Percentiles rank a stretch among this genome's conserved stretches.
Conservation (phyloP, 2,888 invertebrate genomes). For the Synanthedon vespiformis region DNA sequence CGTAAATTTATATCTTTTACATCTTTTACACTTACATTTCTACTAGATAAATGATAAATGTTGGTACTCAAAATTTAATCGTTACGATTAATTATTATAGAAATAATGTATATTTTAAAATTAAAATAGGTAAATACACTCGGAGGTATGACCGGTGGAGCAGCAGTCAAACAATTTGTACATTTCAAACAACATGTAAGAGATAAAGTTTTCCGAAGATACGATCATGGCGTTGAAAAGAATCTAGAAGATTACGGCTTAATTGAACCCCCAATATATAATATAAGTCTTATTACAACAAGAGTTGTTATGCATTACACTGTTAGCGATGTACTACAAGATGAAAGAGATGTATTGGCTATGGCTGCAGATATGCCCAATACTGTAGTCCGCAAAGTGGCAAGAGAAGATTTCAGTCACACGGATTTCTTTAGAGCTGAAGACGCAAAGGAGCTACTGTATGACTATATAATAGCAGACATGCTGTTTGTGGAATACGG, state of each 20-base stretch:
- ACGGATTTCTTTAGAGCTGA: constrained; percentile 26
- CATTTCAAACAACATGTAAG: constrained; percentile 50
- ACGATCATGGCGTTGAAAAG: constrained; percentile 23
- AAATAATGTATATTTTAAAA: too few species aligned
- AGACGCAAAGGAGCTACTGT: constrained; percentile 39
- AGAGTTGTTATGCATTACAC: constrained; percentile 41
- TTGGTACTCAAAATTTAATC: too few species aligned
- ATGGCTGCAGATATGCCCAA: constrained; percentile 40
- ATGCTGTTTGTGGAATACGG: constrained; percentile 8
- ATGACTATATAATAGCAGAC: constrained; percentile 29
- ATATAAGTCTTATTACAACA: constrained; percentile 28
- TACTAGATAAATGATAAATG: too few species aligned
- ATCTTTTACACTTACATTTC: too few species aligned
- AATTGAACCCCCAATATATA: constrained; percentile 27
- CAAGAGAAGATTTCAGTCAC: constrained; percentile 31
- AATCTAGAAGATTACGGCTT: constrained; percentile 29
- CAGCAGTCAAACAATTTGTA: constrained; percentile 39
- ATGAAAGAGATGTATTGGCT: constrained; percentile 34
- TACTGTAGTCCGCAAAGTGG: constrained; percentile 26
- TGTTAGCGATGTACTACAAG: constrained; percentile 26
- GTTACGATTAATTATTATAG: too few species aligned
- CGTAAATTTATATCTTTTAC: too few species aligned
- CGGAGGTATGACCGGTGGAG: constrained; percentile 16
- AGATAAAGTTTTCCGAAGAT: constrained; percentile 33
- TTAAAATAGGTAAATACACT: too few species aligned